Percentiles rank a stretch among this genome's conserved stretches.
phyloP scores from a whole-genome alignment of 2,113 vertebrate species.

The Oreochromis tanganicae region DNA sequence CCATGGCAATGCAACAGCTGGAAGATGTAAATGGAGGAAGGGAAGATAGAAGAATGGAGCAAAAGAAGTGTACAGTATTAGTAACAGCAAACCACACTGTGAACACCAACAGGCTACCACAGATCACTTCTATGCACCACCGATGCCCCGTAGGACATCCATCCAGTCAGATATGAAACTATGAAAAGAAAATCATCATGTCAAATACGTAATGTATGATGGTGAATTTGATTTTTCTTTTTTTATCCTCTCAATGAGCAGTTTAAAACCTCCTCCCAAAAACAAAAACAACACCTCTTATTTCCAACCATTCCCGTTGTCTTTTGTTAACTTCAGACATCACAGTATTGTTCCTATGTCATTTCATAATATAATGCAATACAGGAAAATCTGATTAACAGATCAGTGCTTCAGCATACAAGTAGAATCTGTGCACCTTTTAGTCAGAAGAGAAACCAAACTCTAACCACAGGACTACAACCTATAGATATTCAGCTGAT shows the following conservation, averaged over 20 bases:
- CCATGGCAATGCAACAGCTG: slow-evolving; percentile 22
- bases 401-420: background rate
- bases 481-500: background rate
- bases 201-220: background rate
- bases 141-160: background rate
- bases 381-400: background rate
- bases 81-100: background rate
- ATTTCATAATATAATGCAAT: background rate
- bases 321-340: background rate
- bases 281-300: background rate
- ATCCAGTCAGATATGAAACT: background rate
- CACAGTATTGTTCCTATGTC: background rate
- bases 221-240: background rate
- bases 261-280: background rate
- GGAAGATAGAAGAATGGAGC: background rate
- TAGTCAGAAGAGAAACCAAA: background rate
- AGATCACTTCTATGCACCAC: fast-evolving
- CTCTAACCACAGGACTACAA: background rate
- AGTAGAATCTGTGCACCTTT: background rate
- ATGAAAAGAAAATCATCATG: background rate
- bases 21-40: background rate
- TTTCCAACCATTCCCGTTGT: background rate
- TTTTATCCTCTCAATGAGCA: background rate
- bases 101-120: background rate
- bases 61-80: background rate